A percentile compares a stretch with the other conserved stretches of the same genome.
phyloP scores from a whole-genome alignment of 2,113 vertebrate species.

The Atherinomorus stipes region DNA sequence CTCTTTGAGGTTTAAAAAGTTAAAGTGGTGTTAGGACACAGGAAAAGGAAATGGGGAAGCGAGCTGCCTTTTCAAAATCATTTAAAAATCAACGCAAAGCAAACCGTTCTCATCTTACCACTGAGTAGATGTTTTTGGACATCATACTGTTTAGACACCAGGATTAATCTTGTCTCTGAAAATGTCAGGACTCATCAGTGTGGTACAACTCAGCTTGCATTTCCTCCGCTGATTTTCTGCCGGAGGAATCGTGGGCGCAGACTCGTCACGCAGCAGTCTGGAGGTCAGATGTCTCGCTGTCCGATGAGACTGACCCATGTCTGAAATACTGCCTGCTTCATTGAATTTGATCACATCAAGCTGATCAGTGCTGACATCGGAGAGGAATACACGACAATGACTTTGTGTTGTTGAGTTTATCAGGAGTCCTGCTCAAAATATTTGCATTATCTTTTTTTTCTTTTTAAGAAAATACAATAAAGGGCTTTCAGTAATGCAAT shows the following conservation, averaged over 20 bases:
- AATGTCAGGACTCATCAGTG: constrained; percentile 2
- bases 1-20: no score
- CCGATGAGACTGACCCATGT: constrained; percentile 8
- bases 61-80: background rate
- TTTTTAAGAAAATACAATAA: background rate
- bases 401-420: background rate
- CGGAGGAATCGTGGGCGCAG: constrained; percentile 18
- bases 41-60: no score
- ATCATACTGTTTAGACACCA: background rate
- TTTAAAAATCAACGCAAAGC: no score
- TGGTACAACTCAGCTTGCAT: constrained; percentile 5
- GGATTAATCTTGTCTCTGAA: background rate
- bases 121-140: background rate
- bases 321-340: constrained; percentile 30
- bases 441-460: background rate
- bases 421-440: background rate
- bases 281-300: constrained; percentile 29
- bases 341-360: constrained; percentile 25
- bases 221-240: constrained; percentile 22
- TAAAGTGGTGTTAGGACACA: no score
- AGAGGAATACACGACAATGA: constrained; percentile 1
- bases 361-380: constrained; percentile 4
- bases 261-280: constrained; percentile 33
- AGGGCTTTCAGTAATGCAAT: background rate
- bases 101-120: no score